phyloP scores from a whole-genome alignment of 2,888 invertebrate genomes.

The Hemaris fuciformis region DNA sequence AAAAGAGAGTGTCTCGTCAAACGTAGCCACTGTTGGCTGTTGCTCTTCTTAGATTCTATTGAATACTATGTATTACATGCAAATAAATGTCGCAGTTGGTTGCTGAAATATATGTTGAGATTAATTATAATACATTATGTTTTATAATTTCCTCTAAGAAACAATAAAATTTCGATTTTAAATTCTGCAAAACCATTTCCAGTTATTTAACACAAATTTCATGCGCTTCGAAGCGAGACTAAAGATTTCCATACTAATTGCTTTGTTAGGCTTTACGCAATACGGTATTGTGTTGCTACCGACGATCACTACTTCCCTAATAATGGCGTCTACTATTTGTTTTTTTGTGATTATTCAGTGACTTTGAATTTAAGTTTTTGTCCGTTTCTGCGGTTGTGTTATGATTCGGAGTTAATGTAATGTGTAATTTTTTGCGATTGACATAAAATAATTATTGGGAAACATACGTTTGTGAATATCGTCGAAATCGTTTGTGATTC shows the following conservation, averaged over 20 bases:
- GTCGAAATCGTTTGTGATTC: no score
- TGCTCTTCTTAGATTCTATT: no score
- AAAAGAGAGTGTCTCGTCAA: no score
- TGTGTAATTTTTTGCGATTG: neutral
- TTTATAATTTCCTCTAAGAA: neutral
- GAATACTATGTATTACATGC: no score
- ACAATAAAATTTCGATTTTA: neutral
- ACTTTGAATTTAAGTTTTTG: neutral
- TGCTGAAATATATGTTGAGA: neutral
- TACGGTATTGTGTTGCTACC: conserved; percentile 33
- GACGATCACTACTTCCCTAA: conserved; percentile 37
- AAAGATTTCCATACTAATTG: conserved; percentile 61
- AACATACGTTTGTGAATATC: conserved; percentile 8
- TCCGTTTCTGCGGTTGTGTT: neutral
- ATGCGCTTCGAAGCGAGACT: conserved; percentile 53
- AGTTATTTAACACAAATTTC: conserved; percentile 31
- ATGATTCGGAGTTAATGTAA: no score
- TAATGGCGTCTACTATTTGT: neutral
- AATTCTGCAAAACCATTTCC: conserved; percentile 20
- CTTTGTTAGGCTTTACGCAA: conserved; percentile 53
- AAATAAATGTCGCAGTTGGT: neutral
- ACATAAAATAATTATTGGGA: neutral
- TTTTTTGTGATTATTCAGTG: neutral
- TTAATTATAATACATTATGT: neutral
- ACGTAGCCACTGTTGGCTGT: no score